Percentiles rank a stretch among this genome's conserved stretches.
These are phyloP conservation scores for Motacilla alba DNA, from an alignment of 2,113 vertebrate genomes.

Conservation along the genomic window DNA sequence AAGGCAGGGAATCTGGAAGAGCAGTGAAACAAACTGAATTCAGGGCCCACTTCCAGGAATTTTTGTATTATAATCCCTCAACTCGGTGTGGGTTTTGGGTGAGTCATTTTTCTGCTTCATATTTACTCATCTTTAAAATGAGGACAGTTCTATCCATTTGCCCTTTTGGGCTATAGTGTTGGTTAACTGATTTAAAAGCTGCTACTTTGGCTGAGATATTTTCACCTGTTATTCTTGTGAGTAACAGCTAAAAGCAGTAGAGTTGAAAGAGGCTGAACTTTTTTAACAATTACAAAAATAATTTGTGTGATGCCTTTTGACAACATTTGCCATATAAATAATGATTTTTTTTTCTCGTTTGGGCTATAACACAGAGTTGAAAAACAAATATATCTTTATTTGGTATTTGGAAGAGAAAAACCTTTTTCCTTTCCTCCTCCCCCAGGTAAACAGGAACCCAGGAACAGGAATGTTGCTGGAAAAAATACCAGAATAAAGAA, in stretches of 20 bases:
- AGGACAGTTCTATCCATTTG: background rate
- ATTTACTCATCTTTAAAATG: constrained; percentile 41
- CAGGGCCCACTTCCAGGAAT: constrained; percentile 37
- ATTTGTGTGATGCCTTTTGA: background rate
- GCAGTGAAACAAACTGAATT: constrained; percentile 8
- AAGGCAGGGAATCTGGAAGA: background rate
- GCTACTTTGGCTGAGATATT: background rate
- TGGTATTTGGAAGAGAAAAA: background rate
- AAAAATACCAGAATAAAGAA: background rate
- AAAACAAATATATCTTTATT: background rate
- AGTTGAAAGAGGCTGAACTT: background rate
- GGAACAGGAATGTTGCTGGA: background rate
- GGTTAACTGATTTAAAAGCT: constrained; percentile 49
- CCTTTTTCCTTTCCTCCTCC: background rate
- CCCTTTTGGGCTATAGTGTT: background rate
- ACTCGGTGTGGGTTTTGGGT: background rate
- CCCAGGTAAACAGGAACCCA: background rate
- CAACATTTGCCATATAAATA: background rate
- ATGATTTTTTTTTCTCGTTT: background rate
- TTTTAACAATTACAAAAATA: background rate
- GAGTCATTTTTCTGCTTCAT: constrained; percentile 46
- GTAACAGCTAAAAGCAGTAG: constrained; percentile 7
- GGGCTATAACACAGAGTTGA: background rate
- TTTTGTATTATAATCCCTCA: constrained; percentile 28
- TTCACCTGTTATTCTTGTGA: constrained; percentile 17